Evolutionary conservation across 2,113 vertebrate species (phyloP).

Genomic region (Mustela nigripes): DNA sequence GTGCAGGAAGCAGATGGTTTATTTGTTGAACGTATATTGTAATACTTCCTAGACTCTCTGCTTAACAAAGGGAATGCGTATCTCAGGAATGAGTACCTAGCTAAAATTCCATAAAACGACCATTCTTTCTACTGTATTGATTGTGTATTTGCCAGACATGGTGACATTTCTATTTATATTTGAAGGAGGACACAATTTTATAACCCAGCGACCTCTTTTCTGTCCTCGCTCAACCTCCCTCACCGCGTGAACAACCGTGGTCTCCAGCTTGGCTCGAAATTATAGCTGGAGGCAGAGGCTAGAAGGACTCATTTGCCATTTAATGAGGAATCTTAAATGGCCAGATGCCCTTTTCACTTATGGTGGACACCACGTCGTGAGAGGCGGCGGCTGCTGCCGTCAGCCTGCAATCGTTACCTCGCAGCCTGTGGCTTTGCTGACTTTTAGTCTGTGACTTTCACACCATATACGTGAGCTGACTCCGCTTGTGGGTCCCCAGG

Average conservation of each 20-base stretch:
- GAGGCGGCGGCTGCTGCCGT: no score
- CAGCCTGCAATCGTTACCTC: no score
- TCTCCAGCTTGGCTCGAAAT: not conserved
- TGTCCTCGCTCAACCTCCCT: not conserved
- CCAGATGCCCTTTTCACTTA: not conserved
- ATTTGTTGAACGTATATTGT: not conserved
- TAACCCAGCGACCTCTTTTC: not conserved
- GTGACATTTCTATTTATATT: not conserved
- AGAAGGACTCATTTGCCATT: not conserved
- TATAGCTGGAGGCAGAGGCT: not conserved
- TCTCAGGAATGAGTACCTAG: not conserved
- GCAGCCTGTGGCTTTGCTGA: not conserved
- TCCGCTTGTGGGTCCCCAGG: not conserved
- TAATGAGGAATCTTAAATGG: not conserved
- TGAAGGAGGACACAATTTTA: not conserved
- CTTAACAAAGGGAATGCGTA: not conserved
- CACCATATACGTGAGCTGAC: not conserved
- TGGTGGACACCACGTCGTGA: fast-evolving
- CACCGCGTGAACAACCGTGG: fast-evolving
- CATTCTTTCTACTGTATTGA: not conserved
- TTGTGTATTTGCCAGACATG: not conserved
- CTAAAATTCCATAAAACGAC: no score
- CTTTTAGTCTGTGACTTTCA: not conserved
- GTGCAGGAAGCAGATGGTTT: no score
- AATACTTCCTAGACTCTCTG: no score